Conservation (phyloP, 2,113 vertebrate genomes). For the Drymodes brunneopygia region DNA sequence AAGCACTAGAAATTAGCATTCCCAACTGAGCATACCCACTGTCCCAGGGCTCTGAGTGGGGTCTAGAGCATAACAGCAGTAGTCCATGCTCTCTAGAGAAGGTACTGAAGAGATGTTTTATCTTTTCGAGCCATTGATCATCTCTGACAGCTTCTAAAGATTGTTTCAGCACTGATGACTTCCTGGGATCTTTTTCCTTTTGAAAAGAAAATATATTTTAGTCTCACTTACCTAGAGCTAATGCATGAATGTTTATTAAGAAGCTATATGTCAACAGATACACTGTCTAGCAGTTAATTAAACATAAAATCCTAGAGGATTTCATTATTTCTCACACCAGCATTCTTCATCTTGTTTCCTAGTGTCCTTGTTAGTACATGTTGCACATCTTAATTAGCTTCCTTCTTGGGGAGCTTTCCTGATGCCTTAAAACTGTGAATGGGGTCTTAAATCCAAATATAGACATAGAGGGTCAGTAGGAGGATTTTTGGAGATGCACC, state of each 20-base stretch:
- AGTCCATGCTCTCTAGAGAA: neutral
- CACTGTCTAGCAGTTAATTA: neutral
- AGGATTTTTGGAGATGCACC: neutral
- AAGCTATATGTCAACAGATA: neutral
- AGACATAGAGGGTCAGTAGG: neutral
- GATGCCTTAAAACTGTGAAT: neutral
- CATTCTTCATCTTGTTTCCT: neutral
- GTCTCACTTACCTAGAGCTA: neutral
- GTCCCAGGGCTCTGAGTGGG: neutral
- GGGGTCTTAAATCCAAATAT: neutral
- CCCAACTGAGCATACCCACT: rapidly evolving
- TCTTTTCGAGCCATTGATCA: constrained; percentile 4
- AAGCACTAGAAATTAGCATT: neutral
- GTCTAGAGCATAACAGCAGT: neutral
- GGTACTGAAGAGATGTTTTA: neutral
- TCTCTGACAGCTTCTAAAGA: constrained; percentile 4
- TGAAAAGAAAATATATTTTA: neutral
- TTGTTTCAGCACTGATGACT: neutral
- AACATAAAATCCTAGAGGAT: constrained; percentile 5
- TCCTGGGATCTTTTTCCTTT: neutral
- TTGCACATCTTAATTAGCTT: neutral
- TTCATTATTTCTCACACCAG: neutral
- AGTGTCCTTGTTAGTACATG: neutral
- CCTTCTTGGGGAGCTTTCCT: neutral
- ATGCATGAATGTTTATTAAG: neutral